Conservation (phyloP, 2,888 invertebrate species). For the Crepidodera aurea region DNA sequence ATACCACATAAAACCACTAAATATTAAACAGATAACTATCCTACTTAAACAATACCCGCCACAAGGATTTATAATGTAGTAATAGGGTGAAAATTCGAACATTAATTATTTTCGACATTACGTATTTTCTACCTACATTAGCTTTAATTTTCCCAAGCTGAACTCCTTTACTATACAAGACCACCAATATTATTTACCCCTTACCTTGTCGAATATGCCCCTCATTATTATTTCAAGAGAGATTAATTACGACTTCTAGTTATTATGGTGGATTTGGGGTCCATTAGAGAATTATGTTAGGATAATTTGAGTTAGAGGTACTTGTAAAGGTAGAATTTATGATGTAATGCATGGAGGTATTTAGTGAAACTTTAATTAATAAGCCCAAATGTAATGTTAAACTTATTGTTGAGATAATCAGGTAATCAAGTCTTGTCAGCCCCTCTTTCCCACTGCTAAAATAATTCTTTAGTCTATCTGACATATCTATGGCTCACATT, state of each 20-base stretch:
- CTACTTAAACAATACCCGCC: not conserved
- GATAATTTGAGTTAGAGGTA: not conserved
- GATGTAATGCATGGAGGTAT: too few relatives aligned
- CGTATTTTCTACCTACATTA: not conserved
- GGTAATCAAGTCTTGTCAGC: too few relatives aligned
- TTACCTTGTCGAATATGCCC: slow-evolving; percentile 1
- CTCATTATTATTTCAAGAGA: slow-evolving; percentile 3
- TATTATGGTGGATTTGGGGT: not conserved
- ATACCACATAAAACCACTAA: not conserved
- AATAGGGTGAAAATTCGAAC: slow-evolving; percentile 3
- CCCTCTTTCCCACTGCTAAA: too few relatives aligned
- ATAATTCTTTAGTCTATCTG: too few relatives aligned
- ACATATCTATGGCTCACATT: too few relatives aligned
- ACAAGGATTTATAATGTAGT: not conserved
- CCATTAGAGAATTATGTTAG: not conserved
- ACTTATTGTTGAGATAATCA: too few relatives aligned
- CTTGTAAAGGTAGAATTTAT: too few relatives aligned
- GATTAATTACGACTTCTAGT: slow-evolving; percentile 4
- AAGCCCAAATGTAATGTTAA: too few relatives aligned
- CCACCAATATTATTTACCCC: not conserved
- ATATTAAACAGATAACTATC: not conserved
- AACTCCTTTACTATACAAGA: not conserved
- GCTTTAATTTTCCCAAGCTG: slow-evolving; percentile 4
- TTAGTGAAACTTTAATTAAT: too few relatives aligned
- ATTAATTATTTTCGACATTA: slow-evolving; percentile 1